A percentile compares a stretch with the other conserved stretches of the same genome.
Evolutionary conservation across 2,888 invertebrate species (phyloP).

Genomic region (Chaitophorus viminalis): DNA sequence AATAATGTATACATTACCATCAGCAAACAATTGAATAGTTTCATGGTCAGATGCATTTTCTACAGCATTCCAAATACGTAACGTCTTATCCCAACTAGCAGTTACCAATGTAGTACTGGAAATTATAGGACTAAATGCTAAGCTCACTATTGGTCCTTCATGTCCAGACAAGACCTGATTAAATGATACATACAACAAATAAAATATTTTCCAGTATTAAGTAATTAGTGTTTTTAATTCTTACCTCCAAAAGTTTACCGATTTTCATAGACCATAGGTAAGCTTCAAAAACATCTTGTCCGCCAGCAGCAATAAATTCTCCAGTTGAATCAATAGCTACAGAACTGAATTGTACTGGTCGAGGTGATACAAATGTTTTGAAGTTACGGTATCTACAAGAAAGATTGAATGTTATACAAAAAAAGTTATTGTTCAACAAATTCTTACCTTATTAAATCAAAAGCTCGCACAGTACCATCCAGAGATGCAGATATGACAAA

Average conservation of each 20-base stretch:
- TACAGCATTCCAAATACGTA: conserved; percentile 91
- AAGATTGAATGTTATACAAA: not conserved
- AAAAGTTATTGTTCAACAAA: conserved; percentile 2
- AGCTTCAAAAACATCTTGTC: conserved; percentile 93
- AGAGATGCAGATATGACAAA: conserved; percentile 91
- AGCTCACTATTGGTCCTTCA: conserved; percentile 86
- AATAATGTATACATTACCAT: conserved; percentile 67
- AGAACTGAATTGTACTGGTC: conserved; percentile 91
- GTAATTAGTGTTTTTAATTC: conserved; percentile 32
- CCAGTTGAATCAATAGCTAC: conserved; percentile 88
- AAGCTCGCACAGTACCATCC: conserved; percentile 97
- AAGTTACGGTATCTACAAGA: conserved; percentile 92
- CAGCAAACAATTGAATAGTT: conserved; percentile 79
- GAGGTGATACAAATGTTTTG: conserved; percentile 92
- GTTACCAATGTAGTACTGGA: conserved; percentile 83
- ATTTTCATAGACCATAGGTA: conserved; percentile 96
- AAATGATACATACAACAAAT: conserved; percentile 41
- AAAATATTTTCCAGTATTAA: not conserved
- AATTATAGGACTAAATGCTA: conserved; percentile 81
- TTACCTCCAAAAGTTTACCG: conserved; percentile 87
- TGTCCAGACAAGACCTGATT: conserved; percentile 85
- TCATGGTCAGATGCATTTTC: conserved; percentile 84
- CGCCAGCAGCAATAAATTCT: conserved; percentile 94
- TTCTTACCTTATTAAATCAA: conserved; percentile 84
- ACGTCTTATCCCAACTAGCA: conserved; percentile 93